A percentile compares a stretch with the other conserved stretches of the same genome.
Conservation (phyloP, 35 echinoderm and acorn worm genomes). For the Apostichopus parvimensis region DNA sequence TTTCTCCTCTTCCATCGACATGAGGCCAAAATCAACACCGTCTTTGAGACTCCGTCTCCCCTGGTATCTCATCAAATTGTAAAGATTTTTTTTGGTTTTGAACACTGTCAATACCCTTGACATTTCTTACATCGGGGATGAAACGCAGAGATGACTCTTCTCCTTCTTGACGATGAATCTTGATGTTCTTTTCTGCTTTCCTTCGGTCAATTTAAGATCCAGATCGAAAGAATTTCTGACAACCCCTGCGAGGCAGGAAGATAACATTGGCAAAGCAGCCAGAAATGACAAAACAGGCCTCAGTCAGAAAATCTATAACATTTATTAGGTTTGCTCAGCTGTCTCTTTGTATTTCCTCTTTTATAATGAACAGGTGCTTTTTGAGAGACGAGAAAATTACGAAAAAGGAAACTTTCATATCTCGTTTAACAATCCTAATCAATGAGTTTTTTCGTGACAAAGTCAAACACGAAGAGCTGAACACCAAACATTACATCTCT, state of each 20-base stretch:
- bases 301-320: slow-evolving; percentile 46
- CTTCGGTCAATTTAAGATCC: slow-evolving; percentile 41
- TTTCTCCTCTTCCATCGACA: not conserved
- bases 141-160: slow-evolving; percentile 3
- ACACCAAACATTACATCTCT: not conserved
- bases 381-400: slow-evolving; percentile 22
- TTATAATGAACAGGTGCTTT: slow-evolving; percentile 42
- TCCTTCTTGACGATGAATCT: not conserved
- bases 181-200: not conserved
- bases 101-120: slow-evolving; percentile 47
- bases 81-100: slow-evolving; percentile 15
- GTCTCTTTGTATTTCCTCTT: slow-evolving; percentile 18
- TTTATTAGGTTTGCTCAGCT: slow-evolving; percentile 51
- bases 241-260: slow-evolving; percentile 45
- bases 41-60: not conserved
- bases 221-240: slow-evolving; percentile 43
- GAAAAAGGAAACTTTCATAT: slow-evolving; percentile 22
- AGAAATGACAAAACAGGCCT: slow-evolving; percentile 47
- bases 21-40: slow-evolving; percentile 6
- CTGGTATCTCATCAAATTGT: slow-evolving; percentile 32
- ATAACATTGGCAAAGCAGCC: slow-evolving; percentile 39
- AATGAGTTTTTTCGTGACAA: slow-evolving; percentile 15
- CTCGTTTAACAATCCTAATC: slow-evolving; percentile 23
- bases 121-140: slow-evolving; percentile 24
- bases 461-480: not conserved